Evolutionary conservation across 2,797 vertebrate species (phyloP).

Genomic region (Glossophaga mutica): DNA sequence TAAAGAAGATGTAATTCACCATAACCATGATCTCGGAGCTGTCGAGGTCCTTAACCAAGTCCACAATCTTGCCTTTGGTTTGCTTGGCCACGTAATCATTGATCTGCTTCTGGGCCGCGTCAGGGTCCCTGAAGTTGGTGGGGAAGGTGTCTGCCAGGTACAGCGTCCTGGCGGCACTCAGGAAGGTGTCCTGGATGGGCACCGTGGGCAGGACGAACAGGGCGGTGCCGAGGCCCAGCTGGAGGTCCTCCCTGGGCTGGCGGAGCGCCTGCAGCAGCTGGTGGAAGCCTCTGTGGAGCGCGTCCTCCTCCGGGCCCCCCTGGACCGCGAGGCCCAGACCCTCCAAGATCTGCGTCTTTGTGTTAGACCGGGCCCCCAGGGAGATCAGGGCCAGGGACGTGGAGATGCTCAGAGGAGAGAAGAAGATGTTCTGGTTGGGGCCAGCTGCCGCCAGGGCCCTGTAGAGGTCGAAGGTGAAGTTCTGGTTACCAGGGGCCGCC

Average conservation of each 20-base stretch:
- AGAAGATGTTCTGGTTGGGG: conserved; percentile 85
- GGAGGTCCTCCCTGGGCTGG: conserved; percentile 46
- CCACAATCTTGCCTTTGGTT: conserved; percentile 85
- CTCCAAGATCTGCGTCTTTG: conserved; percentile 83
- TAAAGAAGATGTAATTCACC: conserved; percentile 89
- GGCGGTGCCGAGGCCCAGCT: conserved; percentile 81
- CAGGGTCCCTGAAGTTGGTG: conserved; percentile 79
- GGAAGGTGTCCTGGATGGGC: conserved; percentile 73
- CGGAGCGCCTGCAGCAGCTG: conserved; percentile 64
- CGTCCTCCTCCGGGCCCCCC: background rate
- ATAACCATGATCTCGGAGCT: conserved; percentile 82
- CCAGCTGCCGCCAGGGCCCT: conserved; percentile 75
- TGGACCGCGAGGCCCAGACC: conserved; percentile 80
- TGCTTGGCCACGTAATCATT: conserved; percentile 84
- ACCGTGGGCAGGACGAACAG: conserved; percentile 79
- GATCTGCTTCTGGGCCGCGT: conserved; percentile 80
- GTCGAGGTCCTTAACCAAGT: conserved; percentile 84
- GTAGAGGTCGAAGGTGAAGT: conserved; percentile 85
- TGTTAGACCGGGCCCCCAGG: conserved; percentile 79
- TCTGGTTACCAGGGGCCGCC: conserved; percentile 41
- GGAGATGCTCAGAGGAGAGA: conserved; percentile 86
- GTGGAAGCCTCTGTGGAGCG: conserved; percentile 80
- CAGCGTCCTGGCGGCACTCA: conserved; percentile 66
- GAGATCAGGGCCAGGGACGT: conserved; percentile 84
- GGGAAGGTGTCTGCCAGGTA: conserved; percentile 79